Evolutionary conservation across 2,113 vertebrate species (phyloP).

Genomic region (Etia nguti): DNA sequence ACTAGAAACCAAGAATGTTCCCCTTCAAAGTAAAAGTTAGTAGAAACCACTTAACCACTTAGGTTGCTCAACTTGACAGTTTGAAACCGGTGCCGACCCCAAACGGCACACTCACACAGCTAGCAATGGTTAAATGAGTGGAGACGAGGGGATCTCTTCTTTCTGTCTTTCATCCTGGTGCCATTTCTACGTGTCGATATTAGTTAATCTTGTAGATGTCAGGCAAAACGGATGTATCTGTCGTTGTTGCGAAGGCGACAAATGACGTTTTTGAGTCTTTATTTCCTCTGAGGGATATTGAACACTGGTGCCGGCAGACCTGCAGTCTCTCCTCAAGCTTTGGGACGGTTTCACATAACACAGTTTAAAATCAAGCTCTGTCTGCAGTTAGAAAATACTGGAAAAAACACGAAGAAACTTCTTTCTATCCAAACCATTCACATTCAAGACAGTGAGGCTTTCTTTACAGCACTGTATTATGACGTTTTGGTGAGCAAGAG

Average conservation of each 20-base stretch:
- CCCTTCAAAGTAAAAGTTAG: neutral
- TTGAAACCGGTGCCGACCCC: conserved; percentile 47
- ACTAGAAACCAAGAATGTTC: neutral
- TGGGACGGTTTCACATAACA: conserved; percentile 40
- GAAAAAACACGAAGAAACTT: neutral
- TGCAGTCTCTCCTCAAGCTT: conserved; percentile 66
- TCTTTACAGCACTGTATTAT: neutral
- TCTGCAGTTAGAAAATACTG: neutral
- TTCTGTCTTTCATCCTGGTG: conserved; percentile 67
- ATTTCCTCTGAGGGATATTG: conserved; percentile 41
- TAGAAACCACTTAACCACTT: neutral
- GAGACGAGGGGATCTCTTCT: neutral
- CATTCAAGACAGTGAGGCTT: neutral
- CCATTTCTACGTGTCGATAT: conserved; percentile 50
- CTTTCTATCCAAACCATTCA: neutral
- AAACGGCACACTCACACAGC: conserved; percentile 27
- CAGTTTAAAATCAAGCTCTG: conserved; percentile 18
- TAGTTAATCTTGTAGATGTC: conserved; percentile 64
- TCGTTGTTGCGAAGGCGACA: conserved; percentile 9
- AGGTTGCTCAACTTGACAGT: neutral
- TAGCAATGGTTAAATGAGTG: neutral
- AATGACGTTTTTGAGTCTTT: conserved; percentile 34
- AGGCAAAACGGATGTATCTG: conserved; percentile 67
- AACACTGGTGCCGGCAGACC: conserved; percentile 65
- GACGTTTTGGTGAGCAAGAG: neutral